A percentile compares a stretch with the other conserved stretches of the same genome.
Conservation (phyloP, 2,113 vertebrate species). For the Bombycilla garrulus region DNA sequence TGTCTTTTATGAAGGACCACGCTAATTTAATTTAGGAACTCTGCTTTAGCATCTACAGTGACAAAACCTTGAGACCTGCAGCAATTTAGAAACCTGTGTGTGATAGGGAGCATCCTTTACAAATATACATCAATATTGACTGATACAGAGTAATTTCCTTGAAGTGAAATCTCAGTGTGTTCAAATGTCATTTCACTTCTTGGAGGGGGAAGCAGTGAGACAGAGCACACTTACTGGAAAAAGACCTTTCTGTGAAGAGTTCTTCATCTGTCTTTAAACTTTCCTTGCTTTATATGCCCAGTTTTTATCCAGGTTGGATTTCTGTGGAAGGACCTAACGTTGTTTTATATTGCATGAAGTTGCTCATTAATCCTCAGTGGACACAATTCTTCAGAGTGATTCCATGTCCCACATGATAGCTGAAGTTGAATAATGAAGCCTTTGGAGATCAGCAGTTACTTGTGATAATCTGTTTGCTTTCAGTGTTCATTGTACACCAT, state of each 20-base stretch:
- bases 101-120: not conserved
- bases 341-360: not conserved
- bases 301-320: not conserved
- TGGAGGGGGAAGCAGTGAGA: not conserved
- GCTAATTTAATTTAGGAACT: not conserved
- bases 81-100: not conserved
- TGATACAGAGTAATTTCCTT: not conserved
- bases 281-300: not conserved
- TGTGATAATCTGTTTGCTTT: not conserved
- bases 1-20: not conserved
- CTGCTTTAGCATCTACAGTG: not conserved
- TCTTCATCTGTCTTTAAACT: not conserved
- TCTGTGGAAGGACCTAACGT: not conserved
- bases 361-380: not conserved
- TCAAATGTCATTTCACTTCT: not conserved
- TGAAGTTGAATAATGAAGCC: not conserved
- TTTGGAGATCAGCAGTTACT: not conserved
- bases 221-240: not conserved
- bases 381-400: not conserved
- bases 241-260: not conserved
- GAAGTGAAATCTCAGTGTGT: not conserved
- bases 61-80: not conserved
- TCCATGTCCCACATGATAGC: not conserved
- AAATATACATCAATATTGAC: not conserved
- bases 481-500: not conserved